phyloP scores from a whole-genome alignment of 2,797 vertebrate genomes.

The Melopsittacus undulatus region DNA sequence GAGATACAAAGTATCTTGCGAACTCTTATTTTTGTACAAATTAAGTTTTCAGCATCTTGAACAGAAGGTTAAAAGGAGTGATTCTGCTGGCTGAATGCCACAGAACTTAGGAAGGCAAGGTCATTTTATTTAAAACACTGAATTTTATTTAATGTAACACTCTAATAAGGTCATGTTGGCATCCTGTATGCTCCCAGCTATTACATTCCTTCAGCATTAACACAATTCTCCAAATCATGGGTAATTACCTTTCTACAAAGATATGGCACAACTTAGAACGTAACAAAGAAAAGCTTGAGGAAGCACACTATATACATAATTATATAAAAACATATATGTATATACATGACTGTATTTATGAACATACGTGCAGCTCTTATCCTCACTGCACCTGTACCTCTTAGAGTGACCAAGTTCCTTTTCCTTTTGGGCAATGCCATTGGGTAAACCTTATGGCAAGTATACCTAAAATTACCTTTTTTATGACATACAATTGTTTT shows the following conservation, averaged over 20 bases:
- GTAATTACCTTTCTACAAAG: neutral
- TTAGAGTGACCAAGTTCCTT: neutral
- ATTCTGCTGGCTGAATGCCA: neutral
- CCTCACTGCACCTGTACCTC: fast-evolving
- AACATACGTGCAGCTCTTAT: neutral
- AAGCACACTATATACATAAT: neutral
- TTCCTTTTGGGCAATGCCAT: neutral
- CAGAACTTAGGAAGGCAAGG: neutral
- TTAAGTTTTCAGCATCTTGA: neutral
- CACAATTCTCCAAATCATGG: neutral
- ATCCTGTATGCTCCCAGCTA: neutral
- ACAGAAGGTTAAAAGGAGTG: neutral
- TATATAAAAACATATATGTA: neutral
- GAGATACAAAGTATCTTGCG: neutral
- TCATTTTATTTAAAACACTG: conserved; percentile 3
- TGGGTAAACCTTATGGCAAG: neutral
- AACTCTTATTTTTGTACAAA: neutral
- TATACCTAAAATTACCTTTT: neutral
- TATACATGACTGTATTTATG: neutral
- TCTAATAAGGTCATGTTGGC: conserved; percentile 28
- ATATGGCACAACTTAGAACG: neutral
- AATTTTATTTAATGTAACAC: conserved; percentile 12
- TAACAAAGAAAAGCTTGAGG: neutral
- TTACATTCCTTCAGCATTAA: neutral
- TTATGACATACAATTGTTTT: neutral